Evolutionary conservation across 2,113 vertebrate genomes (phyloP), one percentile per base, ranked within the genome.

Genomic region (Mastomys natalensis): DNA sequence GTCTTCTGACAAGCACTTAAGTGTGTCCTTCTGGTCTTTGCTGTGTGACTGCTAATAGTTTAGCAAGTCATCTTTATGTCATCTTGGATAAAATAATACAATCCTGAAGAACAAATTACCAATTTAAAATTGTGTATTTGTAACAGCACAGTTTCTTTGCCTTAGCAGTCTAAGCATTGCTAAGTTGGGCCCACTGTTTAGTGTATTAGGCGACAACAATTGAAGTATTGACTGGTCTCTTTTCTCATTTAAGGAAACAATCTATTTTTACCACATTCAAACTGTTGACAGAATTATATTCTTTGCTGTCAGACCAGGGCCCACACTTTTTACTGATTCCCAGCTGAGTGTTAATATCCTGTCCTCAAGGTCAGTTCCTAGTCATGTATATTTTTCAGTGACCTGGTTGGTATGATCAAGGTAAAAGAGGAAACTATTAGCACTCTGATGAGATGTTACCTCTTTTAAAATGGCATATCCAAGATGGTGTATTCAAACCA

Each of bases 41-140:
- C 55, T 86, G 13, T 26, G 92, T 91, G 24, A 91, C 13, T 89
- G 81, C 10, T 82, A 73, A 77, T n/a, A 37, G 73, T 77, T 93
- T 97, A 15, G 21, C 37, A 73, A 37, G 12, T 76, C 22, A 29
- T 82, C 40, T 48, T 82, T 89, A 26, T 94, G 3, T 72, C 43
- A 53, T 15, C 40, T 84, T 51, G 22, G 22, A 17, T 77, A 29
- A 84, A 86, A 1, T 5, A 68, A 92, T 64, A 48, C 85, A 26
- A n/a, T 90, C 72, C 21, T 60, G 55, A 48, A 7, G 85, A 62
- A 72, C 15, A 72, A 92, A 51, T 40, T 31, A 2, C 53, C 11
- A n/a, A 68, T 81, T 22, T 80, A 68, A 24, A 72, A 85, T 10
- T 3, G 37, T 5, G 1, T 72, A 34, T 88, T 62, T 81, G 29